These are phyloP conservation scores for Puma concolor DNA, from an alignment of 2,113 vertebrate genomes.

Conservation along the genomic window DNA sequence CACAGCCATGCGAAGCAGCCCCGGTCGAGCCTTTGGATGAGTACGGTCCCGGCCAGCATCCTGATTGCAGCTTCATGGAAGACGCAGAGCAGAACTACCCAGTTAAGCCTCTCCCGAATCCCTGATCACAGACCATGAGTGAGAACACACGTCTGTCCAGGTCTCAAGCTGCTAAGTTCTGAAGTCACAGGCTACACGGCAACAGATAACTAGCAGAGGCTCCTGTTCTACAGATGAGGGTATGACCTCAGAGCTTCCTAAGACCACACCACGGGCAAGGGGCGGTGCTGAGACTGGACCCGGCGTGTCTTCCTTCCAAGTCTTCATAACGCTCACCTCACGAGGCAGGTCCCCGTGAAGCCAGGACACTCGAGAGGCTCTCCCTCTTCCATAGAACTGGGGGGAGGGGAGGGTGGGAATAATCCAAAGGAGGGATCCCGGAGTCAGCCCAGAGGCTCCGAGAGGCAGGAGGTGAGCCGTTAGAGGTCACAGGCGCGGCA, in stretches of 20 bases:
- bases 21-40: not conserved
- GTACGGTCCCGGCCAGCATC: accelerated
- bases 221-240: not conserved
- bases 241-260: not conserved
- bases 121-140: not conserved
- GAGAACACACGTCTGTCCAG: accelerated
- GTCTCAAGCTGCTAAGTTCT: accelerated
- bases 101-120: not conserved
- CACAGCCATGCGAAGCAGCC: accelerated
- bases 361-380: too few species aligned
- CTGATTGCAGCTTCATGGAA: not conserved
- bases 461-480: accelerated
- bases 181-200: not conserved
- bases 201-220: accelerated
- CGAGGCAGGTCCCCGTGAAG: accelerated
- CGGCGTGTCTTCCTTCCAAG: not conserved
- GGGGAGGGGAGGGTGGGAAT: not conserved
- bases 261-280: not conserved
- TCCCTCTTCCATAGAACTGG: not conserved
- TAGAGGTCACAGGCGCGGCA: not conserved
- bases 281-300: not conserved
- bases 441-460: not conserved
- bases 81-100: not conserved
- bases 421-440: not conserved
- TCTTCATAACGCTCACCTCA: accelerated